Evolutionary conservation across 2,797 vertebrate species (phyloP), one percentile per base, ranked within the genome.

Genomic region (Mallotus villosus): DNA sequence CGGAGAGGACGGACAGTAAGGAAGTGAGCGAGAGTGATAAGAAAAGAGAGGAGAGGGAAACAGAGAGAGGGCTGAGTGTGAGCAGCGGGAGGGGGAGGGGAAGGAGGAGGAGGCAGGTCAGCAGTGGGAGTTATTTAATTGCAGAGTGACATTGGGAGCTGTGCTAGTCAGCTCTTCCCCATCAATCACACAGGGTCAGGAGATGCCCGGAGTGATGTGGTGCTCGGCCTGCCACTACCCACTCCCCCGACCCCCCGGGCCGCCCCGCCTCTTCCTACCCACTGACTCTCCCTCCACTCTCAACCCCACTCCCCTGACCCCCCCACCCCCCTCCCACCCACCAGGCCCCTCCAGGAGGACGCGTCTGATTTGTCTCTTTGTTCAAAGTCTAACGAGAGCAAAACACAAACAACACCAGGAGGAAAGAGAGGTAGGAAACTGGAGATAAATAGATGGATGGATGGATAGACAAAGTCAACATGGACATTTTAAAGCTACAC

Each of bases 91-190:
- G 67, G 41, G 63, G 60, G 61, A 21, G 41, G 9, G 41, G n/a
- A n/a, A n/a, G n/a, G n/a, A 22, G 67, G 77, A 29, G 63, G 76
- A 63, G 74, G 81, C 73, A 77, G 86, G 87, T 85, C 82, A 87
- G 83, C 63, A 64, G 78, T 86, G 86, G 90, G 89, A 91, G 89
- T 90, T 92, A 91, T 92, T 92, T 93, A 92, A 92, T 92, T 92
- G 91, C 85, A 88, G 86, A 85, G 85, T 92, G 91, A 93, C 92
- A 93, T 87, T 89, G 89, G 89, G 87, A 88, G 87, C 89, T 82
- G 34, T 78, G 84, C 88, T 89, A 83, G 81, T 89, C 89, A 82
- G 84, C 88, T 81, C 88, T 78, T 84, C 85, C 78, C 89, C 89
- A 92, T 93, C 92, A 91, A 91, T 92, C 91, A 91, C 78, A 1